A percentile compares a stretch with the other conserved stretches of the same genome.
Conservation (phyloP, 2,888 invertebrate species). For the Chalcosyrphus nemorum region DNA sequence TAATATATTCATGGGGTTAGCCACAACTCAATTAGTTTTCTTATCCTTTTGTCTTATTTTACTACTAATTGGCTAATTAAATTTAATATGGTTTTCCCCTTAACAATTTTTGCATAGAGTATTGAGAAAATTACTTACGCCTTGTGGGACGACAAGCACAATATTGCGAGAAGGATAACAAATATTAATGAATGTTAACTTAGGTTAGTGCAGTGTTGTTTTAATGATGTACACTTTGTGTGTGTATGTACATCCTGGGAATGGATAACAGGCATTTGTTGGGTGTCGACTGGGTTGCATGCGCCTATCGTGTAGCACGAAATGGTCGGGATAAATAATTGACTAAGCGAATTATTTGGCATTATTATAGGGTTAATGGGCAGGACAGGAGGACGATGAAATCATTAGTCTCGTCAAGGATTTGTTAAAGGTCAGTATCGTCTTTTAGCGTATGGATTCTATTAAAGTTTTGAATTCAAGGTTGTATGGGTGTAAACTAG, state of each 20-base stretch:
- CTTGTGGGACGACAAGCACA: conserved; percentile 8
- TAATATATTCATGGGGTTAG: conserved; percentile 17
- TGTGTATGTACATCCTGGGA: background rate
- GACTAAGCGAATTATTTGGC: background rate
- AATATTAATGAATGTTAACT: background rate
- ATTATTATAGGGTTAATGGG: background rate
- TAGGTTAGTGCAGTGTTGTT: background rate
- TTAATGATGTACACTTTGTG: background rate
- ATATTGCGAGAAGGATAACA: conserved; percentile 8
- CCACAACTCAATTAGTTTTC: conserved; percentile 11
- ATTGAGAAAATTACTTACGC: background rate
- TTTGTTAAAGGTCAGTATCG: background rate
- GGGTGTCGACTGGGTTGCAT: background rate
- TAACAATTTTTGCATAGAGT: background rate
- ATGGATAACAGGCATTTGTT: background rate
- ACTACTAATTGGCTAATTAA: conserved; percentile 48
- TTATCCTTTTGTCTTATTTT: conserved; percentile 11
- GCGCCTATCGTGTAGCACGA: background rate
- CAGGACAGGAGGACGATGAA: background rate
- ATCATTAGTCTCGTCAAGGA: no score
- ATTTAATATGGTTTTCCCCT: conserved; percentile 12
- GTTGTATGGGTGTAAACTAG: no score
- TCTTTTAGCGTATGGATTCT: no score
- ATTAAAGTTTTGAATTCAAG: no score
- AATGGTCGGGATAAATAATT: background rate